Base-by-base conservation (phyloP, 2,113 vertebrate genomes). In the Pangasianodon hypophthalmus region DNA sequence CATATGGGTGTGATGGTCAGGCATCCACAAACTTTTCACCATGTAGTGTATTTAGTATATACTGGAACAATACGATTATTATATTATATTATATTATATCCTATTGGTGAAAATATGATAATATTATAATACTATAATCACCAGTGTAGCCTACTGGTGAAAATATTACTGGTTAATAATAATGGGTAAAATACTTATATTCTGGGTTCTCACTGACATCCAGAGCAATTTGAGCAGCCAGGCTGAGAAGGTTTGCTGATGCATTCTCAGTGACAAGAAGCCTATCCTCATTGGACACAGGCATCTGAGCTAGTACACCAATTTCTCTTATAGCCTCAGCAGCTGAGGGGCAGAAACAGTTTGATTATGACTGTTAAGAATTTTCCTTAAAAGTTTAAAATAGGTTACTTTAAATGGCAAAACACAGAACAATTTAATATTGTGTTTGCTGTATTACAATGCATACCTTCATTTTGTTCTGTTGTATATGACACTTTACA, bases 151-250 rank as follows among this genome's bases (percentile, higher is more conserved):
- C 8, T 24, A 88, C 6, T 67, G n/a, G 87, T 80, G 11, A n/a
- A 32, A n/a, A 64, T 44, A 81, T 54, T 32, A 37, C n/a, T 21
- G 7, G 4, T 80, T 80, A 54, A 21, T 80, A 80, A 62, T 50
- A 48, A 86, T 48, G 48, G 18, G 46, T 26, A 41, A 50, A 69
- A 37, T 56, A 77, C 56, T 44, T 62, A 41, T 29, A 69, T 88
- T 24, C 41, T 67, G 24, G 83, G 69, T 58, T 89, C 19, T 85
- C 32, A 89, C 93, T 87, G 95, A 99, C 98, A 96, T 98, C 96
- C 90, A 99, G 93, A 93, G 98, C 98, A 91, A 98, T 96, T 75
- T 98, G 97, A 91, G 97, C 97, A 88, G 97, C 97, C 92, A 97
- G 95, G 93, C 92, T 95, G 85, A 99, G 93, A 82, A 98, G 95